Conservation (phyloP, 2,888 invertebrate genomes). For the Ephialtes manifestator region DNA sequence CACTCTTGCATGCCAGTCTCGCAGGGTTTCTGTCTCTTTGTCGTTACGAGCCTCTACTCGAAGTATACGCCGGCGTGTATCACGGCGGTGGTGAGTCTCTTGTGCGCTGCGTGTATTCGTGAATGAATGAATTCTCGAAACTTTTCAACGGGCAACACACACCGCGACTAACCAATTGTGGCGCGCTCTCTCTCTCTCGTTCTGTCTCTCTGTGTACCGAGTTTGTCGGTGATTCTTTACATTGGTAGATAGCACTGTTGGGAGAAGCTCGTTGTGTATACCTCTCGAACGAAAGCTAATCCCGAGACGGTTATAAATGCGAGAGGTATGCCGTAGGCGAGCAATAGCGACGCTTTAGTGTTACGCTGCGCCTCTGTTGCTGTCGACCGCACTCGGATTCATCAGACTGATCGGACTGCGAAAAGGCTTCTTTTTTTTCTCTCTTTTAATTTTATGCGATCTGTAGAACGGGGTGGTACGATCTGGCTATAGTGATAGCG, state of each 20-base stretch:
- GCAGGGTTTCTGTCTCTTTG: background rate
- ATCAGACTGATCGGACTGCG: background rate
- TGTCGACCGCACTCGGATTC: background rate
- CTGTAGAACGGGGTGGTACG: background rate
- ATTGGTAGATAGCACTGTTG: background rate
- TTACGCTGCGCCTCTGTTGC: background rate
- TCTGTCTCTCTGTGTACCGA: background rate
- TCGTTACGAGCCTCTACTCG: background rate
- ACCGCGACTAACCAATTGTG: background rate
- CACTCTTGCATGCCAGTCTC: background rate
- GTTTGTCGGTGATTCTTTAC: conserved; percentile 13
- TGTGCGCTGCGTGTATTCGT: conserved; percentile 11
- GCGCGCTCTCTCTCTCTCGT: background rate
- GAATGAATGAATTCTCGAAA: conserved; percentile 44
- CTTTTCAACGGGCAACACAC: conserved; percentile 8
- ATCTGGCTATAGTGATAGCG: background rate
- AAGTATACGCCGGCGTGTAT: background rate
- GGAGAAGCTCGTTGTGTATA: background rate
- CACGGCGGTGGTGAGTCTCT: background rate
- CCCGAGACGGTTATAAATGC: conserved; percentile 6
- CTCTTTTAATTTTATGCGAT: background rate
- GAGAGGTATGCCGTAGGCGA: background rate
- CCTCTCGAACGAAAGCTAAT: background rate
- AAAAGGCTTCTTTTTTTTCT: background rate
- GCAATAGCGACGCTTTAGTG: background rate